Conservation (phyloP, 2,797 vertebrate species). For the Oreortyx pictus region DNA sequence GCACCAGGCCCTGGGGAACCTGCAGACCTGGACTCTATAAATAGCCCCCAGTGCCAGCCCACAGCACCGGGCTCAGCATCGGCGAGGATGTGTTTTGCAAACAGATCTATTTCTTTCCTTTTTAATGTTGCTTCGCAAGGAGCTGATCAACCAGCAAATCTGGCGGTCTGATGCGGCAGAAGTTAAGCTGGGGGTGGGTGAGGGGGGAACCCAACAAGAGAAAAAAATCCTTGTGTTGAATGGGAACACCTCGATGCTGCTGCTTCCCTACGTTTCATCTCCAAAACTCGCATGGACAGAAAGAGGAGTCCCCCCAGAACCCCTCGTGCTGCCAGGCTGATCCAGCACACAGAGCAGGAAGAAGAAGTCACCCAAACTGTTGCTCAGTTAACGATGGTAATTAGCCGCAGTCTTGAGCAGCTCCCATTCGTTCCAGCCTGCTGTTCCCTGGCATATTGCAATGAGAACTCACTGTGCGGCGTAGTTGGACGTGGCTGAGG, state of each 20-base stretch:
- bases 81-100: constrained; percentile 33
- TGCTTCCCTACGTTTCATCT: accelerated
- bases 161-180: not conserved
- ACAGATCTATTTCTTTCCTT: not conserved
- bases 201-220: not conserved
- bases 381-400: constrained; percentile 39
- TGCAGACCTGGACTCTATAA: constrained; percentile 54
- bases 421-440: not conserved
- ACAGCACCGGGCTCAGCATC: constrained; percentile 38
- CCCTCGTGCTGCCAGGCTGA: not conserved
- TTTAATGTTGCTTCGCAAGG: not conserved
- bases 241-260: not conserved
- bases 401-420: constrained; percentile 8
- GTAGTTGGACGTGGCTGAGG: not conserved
- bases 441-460: not conserved
- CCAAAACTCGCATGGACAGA: not conserved
- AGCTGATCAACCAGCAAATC: not conserved
- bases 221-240: not conserved
- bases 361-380: constrained; percentile 12
- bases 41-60: constrained; percentile 31
- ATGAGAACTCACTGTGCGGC: not conserved
- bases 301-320: not conserved
- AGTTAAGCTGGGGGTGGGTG: not conserved
- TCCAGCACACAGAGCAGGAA: not conserved
- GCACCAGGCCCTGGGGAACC: constrained; percentile 16